Percentiles rank a stretch among this genome's conserved stretches.
Evolutionary conservation across 2,888 invertebrate genomes (phyloP).

Genomic region (Clitarchus hookeri): DNA sequence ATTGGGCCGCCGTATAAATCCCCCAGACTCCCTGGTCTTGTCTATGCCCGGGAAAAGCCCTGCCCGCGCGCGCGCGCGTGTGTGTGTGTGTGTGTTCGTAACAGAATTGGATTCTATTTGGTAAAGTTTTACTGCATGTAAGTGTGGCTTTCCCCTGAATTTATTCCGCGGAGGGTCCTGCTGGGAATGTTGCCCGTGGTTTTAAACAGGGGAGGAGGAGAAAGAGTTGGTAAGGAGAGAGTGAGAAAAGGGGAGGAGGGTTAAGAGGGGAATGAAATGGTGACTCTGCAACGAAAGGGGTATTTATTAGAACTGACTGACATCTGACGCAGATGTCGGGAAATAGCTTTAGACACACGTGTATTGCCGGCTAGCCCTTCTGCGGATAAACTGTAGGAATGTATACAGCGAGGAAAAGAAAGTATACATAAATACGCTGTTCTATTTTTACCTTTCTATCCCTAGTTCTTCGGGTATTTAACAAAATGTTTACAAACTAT

Average conservation of each 20-base stretch:
- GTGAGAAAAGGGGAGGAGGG: neutral
- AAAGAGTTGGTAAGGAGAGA: no score
- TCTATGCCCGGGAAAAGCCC: neutral
- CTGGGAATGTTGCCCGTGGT: neutral
- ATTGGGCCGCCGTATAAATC: constrained; percentile 14
- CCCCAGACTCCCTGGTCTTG: neutral
- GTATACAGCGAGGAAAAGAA: no score
- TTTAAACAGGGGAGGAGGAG: neutral
- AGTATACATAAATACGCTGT: no score
- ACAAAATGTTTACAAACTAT: no score
- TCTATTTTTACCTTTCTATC: no score
- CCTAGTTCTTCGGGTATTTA: no score
- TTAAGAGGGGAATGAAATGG: neutral
- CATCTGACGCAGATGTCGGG: neutral
- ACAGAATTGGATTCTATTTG: constrained; percentile 26
- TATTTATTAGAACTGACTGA: neutral
- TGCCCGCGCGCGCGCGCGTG: neutral
- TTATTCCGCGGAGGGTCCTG: constrained; percentile 5
- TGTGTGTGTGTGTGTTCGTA: constrained; percentile 17
- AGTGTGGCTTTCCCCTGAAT: constrained; percentile 24
- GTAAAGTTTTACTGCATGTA: constrained; percentile 25
- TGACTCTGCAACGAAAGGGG: neutral
- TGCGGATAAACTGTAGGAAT: no score
- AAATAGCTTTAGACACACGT: neutral
- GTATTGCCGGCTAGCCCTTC: neutral